Percentiles rank a stretch among this genome's conserved stretches.
Evolutionary conservation across 2,113 vertebrate genomes (phyloP).

Genomic region (Ochotona princeps): DNA sequence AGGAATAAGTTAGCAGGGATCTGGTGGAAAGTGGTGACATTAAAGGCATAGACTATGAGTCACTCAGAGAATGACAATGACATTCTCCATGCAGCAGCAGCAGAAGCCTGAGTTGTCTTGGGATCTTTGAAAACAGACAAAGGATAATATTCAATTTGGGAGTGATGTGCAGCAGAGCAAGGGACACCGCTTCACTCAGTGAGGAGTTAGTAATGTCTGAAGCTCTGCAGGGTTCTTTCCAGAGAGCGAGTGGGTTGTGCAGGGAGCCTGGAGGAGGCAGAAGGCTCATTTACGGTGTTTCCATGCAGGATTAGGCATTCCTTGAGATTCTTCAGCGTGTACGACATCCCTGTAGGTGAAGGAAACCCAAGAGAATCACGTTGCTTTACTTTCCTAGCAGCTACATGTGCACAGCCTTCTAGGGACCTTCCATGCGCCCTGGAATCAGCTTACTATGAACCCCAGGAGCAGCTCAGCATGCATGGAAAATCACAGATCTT

Average conservation of each 20-base stretch:
- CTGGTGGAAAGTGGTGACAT: not conserved
- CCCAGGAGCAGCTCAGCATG: not conserved
- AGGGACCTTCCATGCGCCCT: not conserved
- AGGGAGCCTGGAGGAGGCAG: not conserved
- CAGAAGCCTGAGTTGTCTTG: not conserved
- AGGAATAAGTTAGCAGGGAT: not conserved
- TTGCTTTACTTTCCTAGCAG: not conserved
- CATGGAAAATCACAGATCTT: not conserved
- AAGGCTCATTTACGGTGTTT: not conserved
- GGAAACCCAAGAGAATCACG: not conserved
- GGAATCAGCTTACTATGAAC: not conserved
- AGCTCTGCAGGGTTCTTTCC: not conserved
- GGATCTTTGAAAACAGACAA: not conserved
- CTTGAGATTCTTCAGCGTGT: not conserved
- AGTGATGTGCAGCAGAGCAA: not conserved
- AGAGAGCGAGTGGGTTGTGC: not conserved
- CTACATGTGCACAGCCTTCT: not conserved
- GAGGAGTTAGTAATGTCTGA: not conserved
- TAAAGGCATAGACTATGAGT: not conserved
- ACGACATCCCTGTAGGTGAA: not conserved
- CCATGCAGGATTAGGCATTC: not conserved
- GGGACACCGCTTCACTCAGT: not conserved
- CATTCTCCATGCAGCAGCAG: not conserved
- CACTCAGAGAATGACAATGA: not conserved
- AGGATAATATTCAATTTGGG: not conserved